Evolutionary conservation across 2,797 vertebrate genomes (phyloP), one percentile per base, ranked within the genome.

Genomic region (Sciurus carolinensis): DNA sequence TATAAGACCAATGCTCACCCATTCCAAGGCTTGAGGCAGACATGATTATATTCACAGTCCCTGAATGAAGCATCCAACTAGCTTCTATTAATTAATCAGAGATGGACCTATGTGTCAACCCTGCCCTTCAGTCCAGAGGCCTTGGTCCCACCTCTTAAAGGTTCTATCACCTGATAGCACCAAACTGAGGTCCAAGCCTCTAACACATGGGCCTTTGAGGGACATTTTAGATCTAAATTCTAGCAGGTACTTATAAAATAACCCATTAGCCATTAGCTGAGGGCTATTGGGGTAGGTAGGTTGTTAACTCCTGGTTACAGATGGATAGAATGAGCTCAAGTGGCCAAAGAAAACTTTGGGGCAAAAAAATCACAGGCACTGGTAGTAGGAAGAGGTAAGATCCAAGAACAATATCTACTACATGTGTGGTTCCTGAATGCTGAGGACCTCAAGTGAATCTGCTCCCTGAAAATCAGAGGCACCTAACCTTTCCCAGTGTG

Each of bases 401-500:
- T 10, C 30, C 44, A 26, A 83, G 77, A 88, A 33, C 11, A 89
- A 12, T 57, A 62, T 57, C 73, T 81, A 33, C 24, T 92, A 47
- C 57, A 44, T 28, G 4, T 5, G 8, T 81, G 57, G 76, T 88
- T 47, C 30, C n/a, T 39, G 85, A 66, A 80, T 87, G 42, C 85
- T 14, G 5, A 82, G 52, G 22, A 28, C 57, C 44, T 87, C 33
- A 50, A 57, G 44, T 10, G 59, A 87, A 39, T 54, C 28, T 93
- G 30, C 26, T 84, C 52, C 28, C 17, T 88, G 72, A 91, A 94
- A 96, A 66, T 86, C 33, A 66, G 75, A 71, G n/a, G 69, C 36
- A 30, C 67, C 62, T 80, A 84, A 79, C 13, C 26, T 92, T 94
- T 94, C 5, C 42, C 42, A 80, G 3, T 17, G 13, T 18, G 3